Conservation (phyloP, 2,888 invertebrate species). For the Polietes domitor region DNA sequence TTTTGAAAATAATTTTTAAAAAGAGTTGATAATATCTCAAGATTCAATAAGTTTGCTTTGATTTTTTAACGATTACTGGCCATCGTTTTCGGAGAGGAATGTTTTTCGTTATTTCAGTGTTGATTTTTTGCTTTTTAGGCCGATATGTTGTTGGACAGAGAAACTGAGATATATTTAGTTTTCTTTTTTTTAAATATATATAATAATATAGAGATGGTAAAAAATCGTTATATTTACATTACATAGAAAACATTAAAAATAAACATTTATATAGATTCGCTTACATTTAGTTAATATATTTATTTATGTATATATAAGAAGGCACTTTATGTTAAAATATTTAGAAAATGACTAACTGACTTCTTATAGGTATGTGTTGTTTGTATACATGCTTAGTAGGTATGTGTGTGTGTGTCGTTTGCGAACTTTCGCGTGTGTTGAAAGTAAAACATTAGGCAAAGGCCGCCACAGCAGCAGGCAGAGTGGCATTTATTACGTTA, state of each 20-base stretch:
- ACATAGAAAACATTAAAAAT: conserved; percentile 22
- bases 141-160: conserved; percentile 24
- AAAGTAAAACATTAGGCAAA: not conserved
- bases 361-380: conserved; percentile 31
- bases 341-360: conserved; percentile 51
- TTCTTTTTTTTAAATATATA: conserved; percentile 21
- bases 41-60: not conserved
- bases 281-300: not conserved
- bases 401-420: conserved; percentile 5
- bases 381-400: too few relatives aligned
- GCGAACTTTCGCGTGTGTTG: not conserved
- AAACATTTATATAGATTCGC: conserved; percentile 16
- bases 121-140: not conserved
- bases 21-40: not conserved
- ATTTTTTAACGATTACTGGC: not conserved
- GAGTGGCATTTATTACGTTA: too few relatives aligned
- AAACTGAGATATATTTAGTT: conserved; percentile 11
- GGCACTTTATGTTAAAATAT: conserved; percentile 59
- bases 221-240: conserved; percentile 49
- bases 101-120: conserved; percentile 33
- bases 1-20: conserved; percentile 15
- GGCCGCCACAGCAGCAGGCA: too few relatives aligned
- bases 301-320: conserved; percentile 38
- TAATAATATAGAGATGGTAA: conserved; percentile 24
- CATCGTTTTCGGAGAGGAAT: conserved; percentile 37